Conservation (phyloP, 2,888 invertebrate species). For the Scaptomyza polygonia region DNA sequence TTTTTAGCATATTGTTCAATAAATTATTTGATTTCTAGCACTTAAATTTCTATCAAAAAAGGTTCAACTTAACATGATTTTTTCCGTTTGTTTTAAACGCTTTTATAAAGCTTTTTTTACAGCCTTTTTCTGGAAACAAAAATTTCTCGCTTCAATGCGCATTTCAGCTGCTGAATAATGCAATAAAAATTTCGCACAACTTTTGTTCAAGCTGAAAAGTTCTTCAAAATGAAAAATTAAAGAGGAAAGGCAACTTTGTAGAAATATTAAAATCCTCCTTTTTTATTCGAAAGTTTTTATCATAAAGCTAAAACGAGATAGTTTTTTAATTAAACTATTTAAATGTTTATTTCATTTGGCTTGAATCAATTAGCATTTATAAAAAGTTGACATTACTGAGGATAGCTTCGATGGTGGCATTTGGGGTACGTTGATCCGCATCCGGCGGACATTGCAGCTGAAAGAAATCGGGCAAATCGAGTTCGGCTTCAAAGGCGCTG, state of each 20-base stretch:
- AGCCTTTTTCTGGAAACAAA: too few relatives aligned
- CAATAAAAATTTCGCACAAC: constrained; percentile 1
- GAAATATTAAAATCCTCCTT: constrained; percentile 24
- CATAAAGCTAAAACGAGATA: constrained; percentile 12
- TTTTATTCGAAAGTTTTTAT: constrained; percentile 16
- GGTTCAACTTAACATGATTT: too few relatives aligned
- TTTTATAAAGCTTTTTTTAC: neutral
- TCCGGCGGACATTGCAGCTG: constrained; percentile 71
- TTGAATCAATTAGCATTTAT: constrained; percentile 36
- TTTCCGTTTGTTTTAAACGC: neutral
- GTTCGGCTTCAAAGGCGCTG: constrained; percentile 66
- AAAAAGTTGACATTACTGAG: constrained; percentile 75
- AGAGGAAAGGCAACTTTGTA: constrained; percentile 37
- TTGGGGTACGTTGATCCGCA: constrained; percentile 36
- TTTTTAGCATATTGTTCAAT: too few relatives aligned
- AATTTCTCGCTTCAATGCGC: constrained; percentile 3
- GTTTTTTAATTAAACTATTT: too few relatives aligned
- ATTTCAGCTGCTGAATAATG: constrained; percentile 10
- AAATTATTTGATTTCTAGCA: too few relatives aligned
- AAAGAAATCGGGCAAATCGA: constrained; percentile 78
- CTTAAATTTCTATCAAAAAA: neutral
- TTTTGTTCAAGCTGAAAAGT: neutral
- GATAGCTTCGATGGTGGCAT: constrained; percentile 74
- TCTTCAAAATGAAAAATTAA: too few relatives aligned
- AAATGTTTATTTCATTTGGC: constrained; percentile 48